Evolutionary conservation across 1,140 invertebrate genomes (phyloP), one percentile per base, ranked within the genome.

Genomic region (Rhizoglyphus robini): DNA sequence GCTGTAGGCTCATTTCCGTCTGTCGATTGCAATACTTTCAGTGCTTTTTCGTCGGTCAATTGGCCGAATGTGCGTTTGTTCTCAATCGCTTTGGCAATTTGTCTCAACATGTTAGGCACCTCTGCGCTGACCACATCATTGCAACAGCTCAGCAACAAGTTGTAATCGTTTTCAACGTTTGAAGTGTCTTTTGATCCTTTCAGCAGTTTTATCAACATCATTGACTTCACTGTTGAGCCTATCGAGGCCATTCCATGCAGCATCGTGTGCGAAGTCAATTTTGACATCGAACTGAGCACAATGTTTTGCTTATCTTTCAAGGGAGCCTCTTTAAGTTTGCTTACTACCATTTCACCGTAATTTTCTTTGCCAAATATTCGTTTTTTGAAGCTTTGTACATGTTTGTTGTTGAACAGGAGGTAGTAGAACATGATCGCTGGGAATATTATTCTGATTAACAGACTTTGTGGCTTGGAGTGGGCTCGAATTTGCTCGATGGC

Each of bases 91-190:
- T 63, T 51, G 30, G 63, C 65, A 5, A 66, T 66, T n/a, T 25
- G 8, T 5, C 32, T n/a, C 3, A 66, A 8, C 23, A 29, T 5
- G 15, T 64, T 36, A 20, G 65, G 65, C 18, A 66, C 57, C 27
- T 66, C 62, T 29, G 65, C 65, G 31, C 64, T 67, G 25, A 66
- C 23, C 4, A 66, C 65, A 41, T 36, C 65, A 63, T 63, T 63
- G 32, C 82, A 83, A 0, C 83, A 81, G 5, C 82, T 81, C n/a
- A 88, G 73, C 4, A 88, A 70, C 30, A 77, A 66, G 0, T 82
- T 80, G n/a, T 81, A 79, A 72, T 87, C 86, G 23, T 78, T 75
- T 68, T 81, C 82, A 67, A 83, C 34, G 30, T 66, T 31, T 11
- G 23, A 25, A 25, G 51, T 27, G 13, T 13, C 32, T 20, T 5